Percentiles rank a stretch among this genome's conserved stretches.
Conservation (phyloP, 1,140 invertebrate genomes). For the Drosophila chauvacae region DNA sequence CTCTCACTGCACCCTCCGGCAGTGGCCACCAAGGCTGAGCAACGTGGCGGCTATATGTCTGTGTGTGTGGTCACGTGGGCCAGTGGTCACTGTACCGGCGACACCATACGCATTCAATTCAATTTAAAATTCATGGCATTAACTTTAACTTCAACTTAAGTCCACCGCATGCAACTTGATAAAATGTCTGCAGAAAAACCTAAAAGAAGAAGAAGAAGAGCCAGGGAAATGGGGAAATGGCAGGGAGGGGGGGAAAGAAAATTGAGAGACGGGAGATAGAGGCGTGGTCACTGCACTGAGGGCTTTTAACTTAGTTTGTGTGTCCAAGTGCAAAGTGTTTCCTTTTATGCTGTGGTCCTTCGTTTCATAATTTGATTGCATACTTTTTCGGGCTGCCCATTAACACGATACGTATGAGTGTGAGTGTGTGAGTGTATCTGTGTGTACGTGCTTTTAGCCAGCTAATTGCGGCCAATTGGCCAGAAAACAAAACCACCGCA, state of each 20-base stretch:
- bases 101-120: slow-evolving; percentile 78
- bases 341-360: slow-evolving; percentile 49
- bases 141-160: slow-evolving; percentile 81
- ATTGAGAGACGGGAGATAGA: not conserved
- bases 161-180: slow-evolving; percentile 79
- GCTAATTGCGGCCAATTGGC: slow-evolving; percentile 66
- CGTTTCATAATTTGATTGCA: slow-evolving; percentile 78
- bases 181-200: slow-evolving; percentile 54
- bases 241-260: not conserved
- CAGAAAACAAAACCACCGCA: slow-evolving; percentile 51
- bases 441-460: slow-evolving; percentile 48
- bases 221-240: not conserved
- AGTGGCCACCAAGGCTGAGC: slow-evolving; percentile 18
- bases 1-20: not conserved
- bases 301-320: slow-evolving; percentile 67
- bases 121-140: slow-evolving; percentile 83
- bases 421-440: not conserved
- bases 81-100: slow-evolving; percentile 49
- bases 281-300: slow-evolving; percentile 47
- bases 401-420: slow-evolving; percentile 55
- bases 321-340: slow-evolving; percentile 30
- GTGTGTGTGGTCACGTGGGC: slow-evolving; percentile 9
- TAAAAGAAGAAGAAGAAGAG: not conserved
- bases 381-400: slow-evolving; percentile 70
- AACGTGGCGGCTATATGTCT: not conserved